A percentile compares a stretch with the other conserved stretches of the same genome.
These are phyloP conservation scores for Laothoe populi DNA, from an alignment of 2,888 invertebrate species.

Conservation along the genomic window DNA sequence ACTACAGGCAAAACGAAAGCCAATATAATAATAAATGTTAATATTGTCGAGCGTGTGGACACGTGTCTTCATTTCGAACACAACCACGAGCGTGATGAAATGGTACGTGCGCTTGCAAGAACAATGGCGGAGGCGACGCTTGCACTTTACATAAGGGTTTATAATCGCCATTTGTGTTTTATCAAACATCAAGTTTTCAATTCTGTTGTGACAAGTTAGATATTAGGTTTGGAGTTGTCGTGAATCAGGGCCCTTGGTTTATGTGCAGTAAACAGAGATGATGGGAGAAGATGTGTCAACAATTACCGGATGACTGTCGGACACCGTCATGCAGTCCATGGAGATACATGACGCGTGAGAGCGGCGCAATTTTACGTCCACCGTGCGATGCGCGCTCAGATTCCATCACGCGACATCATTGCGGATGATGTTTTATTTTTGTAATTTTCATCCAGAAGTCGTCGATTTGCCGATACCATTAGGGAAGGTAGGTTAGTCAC, in stretches of 20 bases:
- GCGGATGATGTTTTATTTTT: slow-evolving; percentile 28
- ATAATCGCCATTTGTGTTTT: slow-evolving; percentile 49
- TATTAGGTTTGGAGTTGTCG: slow-evolving; percentile 2
- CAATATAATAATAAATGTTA: slow-evolving; percentile 64
- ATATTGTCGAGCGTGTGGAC: slow-evolving; percentile 65
- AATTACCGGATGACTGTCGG: slow-evolving; percentile 53
- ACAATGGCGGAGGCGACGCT: slow-evolving; percentile 67
- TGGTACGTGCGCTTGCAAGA: slow-evolving; percentile 61
- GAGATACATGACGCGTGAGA: slow-evolving; percentile 33
- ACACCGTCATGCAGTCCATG: slow-evolving; percentile 51
- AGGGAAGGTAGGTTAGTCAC: slow-evolving; percentile 45
- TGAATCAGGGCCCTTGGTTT: not conserved
- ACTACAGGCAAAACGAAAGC: slow-evolving; percentile 67
- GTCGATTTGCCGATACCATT: slow-evolving; percentile 38
- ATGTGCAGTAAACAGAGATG: slow-evolving; percentile 52
- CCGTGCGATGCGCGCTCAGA: slow-evolving; percentile 23
- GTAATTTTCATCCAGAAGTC: slow-evolving; percentile 33
- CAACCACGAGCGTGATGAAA: slow-evolving; percentile 67
- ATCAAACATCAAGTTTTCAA: slow-evolving; percentile 47
- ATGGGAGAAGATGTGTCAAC: slow-evolving; percentile 61
- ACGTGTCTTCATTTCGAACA: slow-evolving; percentile 67
- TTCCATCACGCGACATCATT: slow-evolving; percentile 30
- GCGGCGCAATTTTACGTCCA: not conserved
- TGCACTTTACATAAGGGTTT: slow-evolving; percentile 47
- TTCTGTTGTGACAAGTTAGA: slow-evolving; percentile 39